Base-by-base conservation (phyloP, 2,113 vertebrate genomes). In the Macrotus californicus region DNA sequence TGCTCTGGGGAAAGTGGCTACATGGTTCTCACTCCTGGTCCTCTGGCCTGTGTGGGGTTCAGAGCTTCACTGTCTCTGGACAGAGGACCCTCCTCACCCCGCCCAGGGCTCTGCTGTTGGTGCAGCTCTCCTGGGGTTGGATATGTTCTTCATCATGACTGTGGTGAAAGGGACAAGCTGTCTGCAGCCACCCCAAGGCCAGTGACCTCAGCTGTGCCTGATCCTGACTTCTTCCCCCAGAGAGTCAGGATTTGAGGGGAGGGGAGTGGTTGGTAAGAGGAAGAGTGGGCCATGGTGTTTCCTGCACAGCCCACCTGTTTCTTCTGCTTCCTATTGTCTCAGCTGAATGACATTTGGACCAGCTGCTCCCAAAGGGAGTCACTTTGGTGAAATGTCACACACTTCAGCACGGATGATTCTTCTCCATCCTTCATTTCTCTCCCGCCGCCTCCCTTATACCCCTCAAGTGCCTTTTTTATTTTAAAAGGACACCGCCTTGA, bases 301-400 rank as follows among this genome's bases (percentile, higher is more conserved):
- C 48, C 73, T 36, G 22, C 22, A 31, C 31, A 77, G 24, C 10
- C 67, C 21, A 3, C 50, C 2, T 1, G 52, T 54, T 29, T 50
- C 80, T 46, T 69, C 84, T 22, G 13, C 50, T 95, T 50, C 54
- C 52, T 69, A 0, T 31, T 66, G 39, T 94, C 95, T 96, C 48
- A 39, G 41, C 77, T 22, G 73, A 95, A 50, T 95, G 97, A 80
- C 91, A 96, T 97, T 97, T 97, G 73, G 36, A 87, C 89, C 94
- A 97, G 91, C 91, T 89, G 93, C 83, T 97, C 88, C 91, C 82
- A 89, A 93, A 95, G 87, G 94, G 94, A 97, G 94, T 96, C 69
- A 87, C 91, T 97, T 69, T 79, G 95, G 94, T 24, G 79, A 97
- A 97, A 97, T 97, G 91, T 96, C 96, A 97, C 75, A 66, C 36